These are phyloP conservation scores for Coccyzus lansbergi DNA, from an alignment of 2,797 vertebrate genomes.

Conservation along the genomic window DNA sequence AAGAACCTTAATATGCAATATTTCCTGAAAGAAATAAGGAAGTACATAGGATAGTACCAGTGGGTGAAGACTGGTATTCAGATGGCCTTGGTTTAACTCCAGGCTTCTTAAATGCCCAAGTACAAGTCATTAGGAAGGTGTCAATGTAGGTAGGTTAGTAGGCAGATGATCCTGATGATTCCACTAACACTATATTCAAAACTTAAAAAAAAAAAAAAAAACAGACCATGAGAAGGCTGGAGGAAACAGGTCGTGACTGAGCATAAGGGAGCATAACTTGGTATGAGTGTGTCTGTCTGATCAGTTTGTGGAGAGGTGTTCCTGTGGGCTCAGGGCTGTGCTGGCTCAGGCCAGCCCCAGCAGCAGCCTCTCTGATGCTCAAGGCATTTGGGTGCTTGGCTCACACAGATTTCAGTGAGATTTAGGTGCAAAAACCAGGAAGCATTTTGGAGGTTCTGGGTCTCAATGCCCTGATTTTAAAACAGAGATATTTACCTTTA, in stretches of 20 bases:
- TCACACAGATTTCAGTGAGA: not conserved
- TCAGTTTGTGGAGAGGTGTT: not conserved
- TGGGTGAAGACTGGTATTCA: not conserved
- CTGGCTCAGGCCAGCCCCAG: rapidly evolving
- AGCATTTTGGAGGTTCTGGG: not conserved
- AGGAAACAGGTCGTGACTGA: not conserved
- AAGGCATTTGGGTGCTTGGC: not conserved
- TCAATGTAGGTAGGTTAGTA: not conserved
- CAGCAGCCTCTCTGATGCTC: not conserved
- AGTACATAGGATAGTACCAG: not conserved
- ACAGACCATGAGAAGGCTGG: not conserved
- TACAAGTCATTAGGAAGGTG: not conserved
- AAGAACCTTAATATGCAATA: not conserved
- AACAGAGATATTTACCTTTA: not conserved
- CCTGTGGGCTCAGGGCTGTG: not conserved
- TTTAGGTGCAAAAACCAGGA: not conserved
- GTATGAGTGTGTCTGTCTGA: not conserved
- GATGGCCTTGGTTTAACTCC: not conserved
- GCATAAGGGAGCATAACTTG: not conserved
- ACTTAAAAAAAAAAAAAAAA: not conserved
- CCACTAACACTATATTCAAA: not conserved
- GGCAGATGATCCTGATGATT: not conserved
- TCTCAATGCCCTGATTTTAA: not conserved
- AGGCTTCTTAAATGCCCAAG: not conserved
- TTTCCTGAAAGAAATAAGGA: not conserved